A percentile compares a stretch with the other conserved stretches of the same genome.
Evolutionary conservation across 2,797 vertebrate species (phyloP).

Genomic region (Halcyon leucocephala): DNA sequence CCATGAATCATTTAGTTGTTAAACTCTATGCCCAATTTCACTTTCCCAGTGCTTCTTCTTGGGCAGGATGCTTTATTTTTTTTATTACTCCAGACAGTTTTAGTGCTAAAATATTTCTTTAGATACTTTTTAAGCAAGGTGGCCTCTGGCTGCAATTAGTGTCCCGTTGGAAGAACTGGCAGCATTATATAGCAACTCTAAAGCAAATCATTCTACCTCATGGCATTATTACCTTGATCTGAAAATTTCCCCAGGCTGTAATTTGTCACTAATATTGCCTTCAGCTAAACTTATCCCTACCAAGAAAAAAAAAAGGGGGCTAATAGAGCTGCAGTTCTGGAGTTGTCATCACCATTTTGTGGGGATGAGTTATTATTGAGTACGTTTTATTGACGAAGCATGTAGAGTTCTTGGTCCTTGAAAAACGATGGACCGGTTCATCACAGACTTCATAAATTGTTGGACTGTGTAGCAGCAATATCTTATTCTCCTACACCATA

Average conservation of each 20-base stretch:
- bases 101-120: slow-evolving; percentile 61
- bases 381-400: slow-evolving; percentile 66
- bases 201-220: slow-evolving; percentile 59
- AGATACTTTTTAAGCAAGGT: slow-evolving; percentile 58
- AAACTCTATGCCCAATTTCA: neutral
- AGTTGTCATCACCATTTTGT: slow-evolving; percentile 34
- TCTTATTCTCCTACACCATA: neutral
- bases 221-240: slow-evolving; percentile 69
- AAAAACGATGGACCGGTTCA: slow-evolving; percentile 53
- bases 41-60: neutral
- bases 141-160: slow-evolving; percentile 65
- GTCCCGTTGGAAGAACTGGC: slow-evolving; percentile 41
- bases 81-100: slow-evolving; percentile 39
- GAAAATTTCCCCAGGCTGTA: slow-evolving; percentile 58
- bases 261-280: slow-evolving; percentile 63
- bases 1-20: slow-evolving; percentile 1
- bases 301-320: neutral
- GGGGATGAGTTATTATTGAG: slow-evolving; percentile 51
- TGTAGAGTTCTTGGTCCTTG: slow-evolving; percentile 59
- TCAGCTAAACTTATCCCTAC: slow-evolving; percentile 52
- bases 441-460: slow-evolving; percentile 51
- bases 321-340: slow-evolving; percentile 64
- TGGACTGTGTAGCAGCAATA: neutral
- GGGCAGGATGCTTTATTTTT: neutral
- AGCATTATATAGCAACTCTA: slow-evolving; percentile 44